Conservation (phyloP, 1,140 invertebrate species). For the Drosophila parvula region DNA sequence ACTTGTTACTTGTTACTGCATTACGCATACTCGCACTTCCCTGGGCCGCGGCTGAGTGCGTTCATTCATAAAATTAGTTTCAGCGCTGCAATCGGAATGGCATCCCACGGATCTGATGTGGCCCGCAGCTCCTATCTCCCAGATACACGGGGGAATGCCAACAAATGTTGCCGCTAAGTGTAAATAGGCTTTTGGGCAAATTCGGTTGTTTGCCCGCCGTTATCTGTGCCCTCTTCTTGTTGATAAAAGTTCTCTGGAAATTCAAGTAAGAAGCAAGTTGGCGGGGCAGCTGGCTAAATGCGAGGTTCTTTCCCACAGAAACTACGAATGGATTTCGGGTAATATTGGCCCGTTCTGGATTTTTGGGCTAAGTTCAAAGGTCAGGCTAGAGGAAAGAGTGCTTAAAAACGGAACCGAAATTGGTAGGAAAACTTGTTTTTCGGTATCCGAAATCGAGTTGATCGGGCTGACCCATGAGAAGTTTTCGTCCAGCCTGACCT, state of each 20-base stretch:
- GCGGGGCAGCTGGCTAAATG: conserved; percentile 27
- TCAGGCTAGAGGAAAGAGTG: conserved; percentile 57
- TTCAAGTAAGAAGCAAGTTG: background rate
- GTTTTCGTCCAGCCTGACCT: conserved; percentile 80
- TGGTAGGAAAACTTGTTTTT: conserved; percentile 66
- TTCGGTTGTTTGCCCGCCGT: conserved; percentile 45
- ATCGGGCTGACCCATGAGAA: conserved; percentile 74
- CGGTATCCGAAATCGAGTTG: conserved; percentile 47
- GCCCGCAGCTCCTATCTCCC: conserved; percentile 24
- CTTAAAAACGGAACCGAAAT: conserved; percentile 56
- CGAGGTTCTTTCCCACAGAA: conserved; percentile 60
- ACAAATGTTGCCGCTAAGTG: conserved; percentile 69
- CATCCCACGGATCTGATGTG: conserved; percentile 42
- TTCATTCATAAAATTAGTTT: conserved; percentile 78
- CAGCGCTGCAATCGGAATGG: conserved; percentile 45
- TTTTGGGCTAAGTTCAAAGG: conserved; percentile 75
- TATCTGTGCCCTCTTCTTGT: conserved; percentile 34
- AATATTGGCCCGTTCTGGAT: conserved; percentile 55
- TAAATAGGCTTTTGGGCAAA: conserved; percentile 65
- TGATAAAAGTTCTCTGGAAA: conserved; percentile 55
- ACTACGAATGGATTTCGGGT: conserved; percentile 28
- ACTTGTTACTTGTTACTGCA: conserved; percentile 75
- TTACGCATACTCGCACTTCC: conserved; percentile 82
- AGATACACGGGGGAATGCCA: conserved; percentile 50
- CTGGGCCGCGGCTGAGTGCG: conserved; percentile 34